Evolutionary conservation across 92 coral and sea anemone species (phyloP), one percentile per base, ranked within the genome.

Genomic region (Virgularia gustaviana): DNA sequence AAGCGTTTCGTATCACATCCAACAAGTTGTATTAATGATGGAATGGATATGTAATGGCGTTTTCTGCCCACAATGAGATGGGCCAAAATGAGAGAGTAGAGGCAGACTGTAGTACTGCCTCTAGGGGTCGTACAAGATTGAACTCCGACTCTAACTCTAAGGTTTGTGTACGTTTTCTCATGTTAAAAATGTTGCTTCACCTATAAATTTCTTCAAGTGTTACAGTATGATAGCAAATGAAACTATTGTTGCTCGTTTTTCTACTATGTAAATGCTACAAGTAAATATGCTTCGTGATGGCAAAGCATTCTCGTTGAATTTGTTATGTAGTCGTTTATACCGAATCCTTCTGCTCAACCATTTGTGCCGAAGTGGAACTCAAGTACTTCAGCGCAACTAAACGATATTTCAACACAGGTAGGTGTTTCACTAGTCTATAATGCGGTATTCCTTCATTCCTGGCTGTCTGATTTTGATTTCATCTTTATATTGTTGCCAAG

Each of bases 21-120:
- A 68, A 49, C 75, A 68, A 47, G 61, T 49, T 22, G 51, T 68
- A 31, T 30, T 57, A 68, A 68, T 68, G 55, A 53, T 55, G 75
- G 75, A 47, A 94, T 94, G 99, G 99, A 91, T 88, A 81, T 86
- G 88, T 94, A 94, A 94, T 94, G 99, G 99, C 99, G 99, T 94
- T 94, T 94, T 94, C 99, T 94, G 99, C 99, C 96, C 99, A 89
- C 96, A 87, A 89, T 83, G 99, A 94, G 78, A 91, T 87, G 90
- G 96, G 99, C 94, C 99, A 94, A 89, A 87, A 83, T 80, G 89
- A 87, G 86, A 87, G 90, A 80, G 86, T 83, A 70, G 89, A 89
- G 34, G 79, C 70, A 70, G 72, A 51, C 86, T 83, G 74, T 94
- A 86, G 76, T 75, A 89, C 73, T 47, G 55, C 59, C 18, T 49